Conservation (phyloP, 2,113 vertebrate species). For the Mirounga angustirostris region DNA sequence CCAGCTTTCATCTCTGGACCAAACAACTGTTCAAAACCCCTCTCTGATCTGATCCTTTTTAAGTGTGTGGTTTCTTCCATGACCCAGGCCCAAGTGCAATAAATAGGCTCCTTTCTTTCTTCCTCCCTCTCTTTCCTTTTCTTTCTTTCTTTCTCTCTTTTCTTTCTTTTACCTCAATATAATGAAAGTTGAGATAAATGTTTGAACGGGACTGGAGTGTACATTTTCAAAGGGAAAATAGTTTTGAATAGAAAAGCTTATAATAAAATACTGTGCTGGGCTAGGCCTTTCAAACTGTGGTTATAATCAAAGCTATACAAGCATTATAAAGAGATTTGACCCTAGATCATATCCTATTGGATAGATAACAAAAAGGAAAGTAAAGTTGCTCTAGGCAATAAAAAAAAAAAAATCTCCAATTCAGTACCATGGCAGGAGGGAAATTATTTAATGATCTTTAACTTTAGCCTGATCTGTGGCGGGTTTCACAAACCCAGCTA, state of each 20-base stretch:
- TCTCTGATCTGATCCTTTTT: background rate
- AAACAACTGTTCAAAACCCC: background rate
- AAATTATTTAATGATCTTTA: background rate
- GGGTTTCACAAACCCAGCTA: background rate
- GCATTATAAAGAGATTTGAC: slow-evolving; percentile 3
- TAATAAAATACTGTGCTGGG: background rate
- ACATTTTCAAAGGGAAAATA: slow-evolving; percentile 46
- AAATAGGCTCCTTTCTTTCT: background rate
- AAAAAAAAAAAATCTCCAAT: background rate
- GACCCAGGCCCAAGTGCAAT: background rate
- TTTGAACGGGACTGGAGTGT: background rate
- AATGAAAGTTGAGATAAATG: slow-evolving; percentile 48
- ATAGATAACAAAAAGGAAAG: background rate
- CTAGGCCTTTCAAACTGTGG: background rate
- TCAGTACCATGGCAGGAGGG: background rate
- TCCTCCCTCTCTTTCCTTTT: background rate
- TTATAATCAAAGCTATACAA: background rate
- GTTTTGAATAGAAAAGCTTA: slow-evolving; percentile 54
- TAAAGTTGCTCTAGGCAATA: background rate
- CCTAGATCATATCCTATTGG: background rate
- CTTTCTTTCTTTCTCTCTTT: too few species aligned
- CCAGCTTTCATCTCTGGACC: background rate
- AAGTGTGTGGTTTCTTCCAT: background rate
- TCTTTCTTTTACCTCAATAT: background rate
- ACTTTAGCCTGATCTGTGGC: background rate